phyloP scores from a whole-genome alignment of 2,113 vertebrate species.

The Passer domesticus region DNA sequence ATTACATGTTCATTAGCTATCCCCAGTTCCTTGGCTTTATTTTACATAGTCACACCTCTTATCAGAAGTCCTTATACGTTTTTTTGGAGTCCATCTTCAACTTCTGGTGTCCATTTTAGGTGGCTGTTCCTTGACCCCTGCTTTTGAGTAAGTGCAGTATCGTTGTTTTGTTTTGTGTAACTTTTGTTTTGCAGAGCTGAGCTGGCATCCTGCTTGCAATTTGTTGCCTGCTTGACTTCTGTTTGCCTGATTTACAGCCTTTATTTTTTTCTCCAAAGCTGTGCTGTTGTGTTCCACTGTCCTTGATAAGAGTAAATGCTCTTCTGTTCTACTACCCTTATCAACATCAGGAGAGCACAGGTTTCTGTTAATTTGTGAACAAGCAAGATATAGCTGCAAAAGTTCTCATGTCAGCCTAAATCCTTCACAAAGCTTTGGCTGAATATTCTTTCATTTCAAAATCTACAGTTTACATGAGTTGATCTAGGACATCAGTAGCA shows the following conservation, averaged over 20 bases:
- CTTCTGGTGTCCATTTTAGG: neutral
- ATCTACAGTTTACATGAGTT: neutral
- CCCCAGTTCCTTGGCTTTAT: neutral
- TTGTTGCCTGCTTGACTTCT: neutral
- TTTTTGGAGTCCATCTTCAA: neutral
- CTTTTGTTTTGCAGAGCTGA: neutral
- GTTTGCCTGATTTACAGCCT: neutral
- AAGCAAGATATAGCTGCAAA: neutral
- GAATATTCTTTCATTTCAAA: neutral
- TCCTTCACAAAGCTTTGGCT: neutral
- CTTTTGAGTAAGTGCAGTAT: neutral
- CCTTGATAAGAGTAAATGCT: neutral
- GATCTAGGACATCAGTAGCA: neutral
- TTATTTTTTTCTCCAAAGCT: neutral
- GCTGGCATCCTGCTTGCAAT: neutral
- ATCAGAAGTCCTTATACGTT: neutral
- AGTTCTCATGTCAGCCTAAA: neutral
- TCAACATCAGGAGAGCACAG: neutral
- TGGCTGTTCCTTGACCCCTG: neutral
- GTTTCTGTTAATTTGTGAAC: neutral
- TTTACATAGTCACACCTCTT: neutral
- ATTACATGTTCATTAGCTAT: neutral
- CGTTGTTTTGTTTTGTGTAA: fast-evolving
- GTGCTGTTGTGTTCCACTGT: neutral
- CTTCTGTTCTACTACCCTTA: neutral